These are phyloP conservation scores for Salvelinus sp. DNA, from an alignment of 2,113 vertebrate genomes.

Conservation along the genomic window DNA sequence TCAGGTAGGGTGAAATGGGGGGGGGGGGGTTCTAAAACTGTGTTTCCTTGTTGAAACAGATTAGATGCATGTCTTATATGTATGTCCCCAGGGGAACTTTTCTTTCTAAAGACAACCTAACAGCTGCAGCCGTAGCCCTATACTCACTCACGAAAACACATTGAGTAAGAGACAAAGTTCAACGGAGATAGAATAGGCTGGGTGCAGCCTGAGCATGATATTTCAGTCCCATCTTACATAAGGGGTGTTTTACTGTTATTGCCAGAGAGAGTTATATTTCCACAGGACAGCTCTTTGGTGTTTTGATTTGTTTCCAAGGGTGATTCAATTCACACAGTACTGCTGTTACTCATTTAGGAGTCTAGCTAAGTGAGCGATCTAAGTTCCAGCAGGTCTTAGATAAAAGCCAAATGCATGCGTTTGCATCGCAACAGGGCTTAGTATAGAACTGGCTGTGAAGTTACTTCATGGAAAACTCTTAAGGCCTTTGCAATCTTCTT, in stretches of 20 bases:
- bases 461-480: neutral
- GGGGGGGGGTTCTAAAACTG: neutral
- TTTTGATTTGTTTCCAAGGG: conserved; percentile 42
- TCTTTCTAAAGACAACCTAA: neutral
- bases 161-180: neutral
- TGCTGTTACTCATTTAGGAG: conserved; percentile 37
- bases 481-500: neutral
- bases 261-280: conserved; percentile 47
- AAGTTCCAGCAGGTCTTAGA: conserved; percentile 20
- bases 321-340: conserved; percentile 43
- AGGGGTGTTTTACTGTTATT: conserved; percentile 33
- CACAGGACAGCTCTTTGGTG: conserved; percentile 39
- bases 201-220: conserved; percentile 8
- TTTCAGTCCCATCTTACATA: conserved; percentile 19
- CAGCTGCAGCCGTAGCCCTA: neutral
- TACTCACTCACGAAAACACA: neutral
- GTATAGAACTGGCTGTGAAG: neutral
- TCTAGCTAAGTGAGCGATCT: conserved; percentile 31
- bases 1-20: neutral
- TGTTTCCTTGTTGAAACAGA: neutral
- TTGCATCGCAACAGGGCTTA: neutral
- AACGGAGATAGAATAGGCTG: neutral
- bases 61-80: neutral
- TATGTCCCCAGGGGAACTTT: neutral
- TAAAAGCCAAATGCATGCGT: conserved; percentile 33